phyloP scores from a whole-genome alignment of 2,888 invertebrate species.

The Koerneria pararmatus region DNA sequence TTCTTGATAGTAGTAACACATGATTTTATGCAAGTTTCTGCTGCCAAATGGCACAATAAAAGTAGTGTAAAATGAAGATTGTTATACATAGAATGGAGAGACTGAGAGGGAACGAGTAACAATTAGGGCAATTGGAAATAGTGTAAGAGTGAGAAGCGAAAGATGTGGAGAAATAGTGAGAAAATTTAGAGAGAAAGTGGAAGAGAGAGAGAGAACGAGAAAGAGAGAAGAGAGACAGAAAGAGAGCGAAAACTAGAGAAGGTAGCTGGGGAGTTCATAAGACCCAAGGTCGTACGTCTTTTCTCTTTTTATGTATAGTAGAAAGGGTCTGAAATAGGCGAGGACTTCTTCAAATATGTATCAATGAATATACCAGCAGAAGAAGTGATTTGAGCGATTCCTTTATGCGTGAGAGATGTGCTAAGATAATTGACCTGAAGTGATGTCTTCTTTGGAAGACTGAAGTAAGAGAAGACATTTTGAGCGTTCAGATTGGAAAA shows the following conservation, averaged over 20 bases:
- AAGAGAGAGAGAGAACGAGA: background rate
- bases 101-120: background rate
- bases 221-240: background rate
- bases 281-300: too few relatives aligned
- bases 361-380: too few relatives aligned
- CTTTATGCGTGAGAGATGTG: too few relatives aligned
- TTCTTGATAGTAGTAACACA: background rate
- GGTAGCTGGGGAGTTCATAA: background rate
- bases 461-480: too few relatives aligned
- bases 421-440: too few relatives aligned
- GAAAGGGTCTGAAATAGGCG: too few relatives aligned
- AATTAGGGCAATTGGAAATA: conserved; percentile 11
- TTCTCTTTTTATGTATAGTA: too few relatives aligned
- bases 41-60: background rate
- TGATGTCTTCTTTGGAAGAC: too few relatives aligned
- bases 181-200: conserved; percentile 16
- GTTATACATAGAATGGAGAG: background rate
- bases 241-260: conserved; percentile 12
- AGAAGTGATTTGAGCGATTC: too few relatives aligned
- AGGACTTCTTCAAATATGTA: too few relatives aligned
- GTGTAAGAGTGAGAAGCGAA: conserved; percentile 12
- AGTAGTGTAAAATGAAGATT: background rate
- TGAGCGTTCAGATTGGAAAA: too few relatives aligned
- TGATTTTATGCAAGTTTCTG: too few relatives aligned
- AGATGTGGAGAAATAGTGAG: conserved; percentile 17